Evolutionary conservation across 2,888 invertebrate genomes (phyloP).

Genomic region (Ectemnius lituratus): DNA sequence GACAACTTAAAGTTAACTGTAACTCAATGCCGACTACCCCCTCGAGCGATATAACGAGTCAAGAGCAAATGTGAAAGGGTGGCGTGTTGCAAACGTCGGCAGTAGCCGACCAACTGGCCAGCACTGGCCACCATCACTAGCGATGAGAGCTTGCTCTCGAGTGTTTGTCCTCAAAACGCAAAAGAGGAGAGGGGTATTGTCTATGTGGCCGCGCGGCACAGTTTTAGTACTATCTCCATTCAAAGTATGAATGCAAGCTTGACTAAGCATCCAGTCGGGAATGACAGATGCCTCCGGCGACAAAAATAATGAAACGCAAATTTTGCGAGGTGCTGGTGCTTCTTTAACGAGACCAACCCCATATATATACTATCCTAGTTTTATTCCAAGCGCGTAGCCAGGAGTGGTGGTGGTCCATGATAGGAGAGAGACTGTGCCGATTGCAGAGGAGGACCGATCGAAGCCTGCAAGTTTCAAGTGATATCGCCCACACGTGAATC

Average conservation of each 20-base stretch:
- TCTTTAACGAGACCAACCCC: neutral
- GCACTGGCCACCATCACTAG: constrained; percentile 2
- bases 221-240: constrained; percentile 9
- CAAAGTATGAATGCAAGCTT: neutral
- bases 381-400: too few species aligned
- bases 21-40: constrained; percentile 49
- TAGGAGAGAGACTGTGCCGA: too few species aligned
- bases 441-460: too few species aligned
- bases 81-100: constrained; percentile 12
- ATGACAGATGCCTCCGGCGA: constrained; percentile 4
- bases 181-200: neutral
- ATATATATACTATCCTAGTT: neutral
- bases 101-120: constrained; percentile 17
- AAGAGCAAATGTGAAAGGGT: constrained; percentile 45
- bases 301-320: constrained; percentile 5
- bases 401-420: too few species aligned
- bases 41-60: constrained; percentile 48
- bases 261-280: neutral
- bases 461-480: too few species aligned
- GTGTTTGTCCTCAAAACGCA: constrained; percentile 41
- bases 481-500: too few species aligned
- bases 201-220: neutral
- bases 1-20: constrained; percentile 60
- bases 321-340: neutral
- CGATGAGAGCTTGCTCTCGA: constrained; percentile 13